Base-by-base conservation (phyloP, 2,113 vertebrate genomes). In the Cathartes aura region DNA sequence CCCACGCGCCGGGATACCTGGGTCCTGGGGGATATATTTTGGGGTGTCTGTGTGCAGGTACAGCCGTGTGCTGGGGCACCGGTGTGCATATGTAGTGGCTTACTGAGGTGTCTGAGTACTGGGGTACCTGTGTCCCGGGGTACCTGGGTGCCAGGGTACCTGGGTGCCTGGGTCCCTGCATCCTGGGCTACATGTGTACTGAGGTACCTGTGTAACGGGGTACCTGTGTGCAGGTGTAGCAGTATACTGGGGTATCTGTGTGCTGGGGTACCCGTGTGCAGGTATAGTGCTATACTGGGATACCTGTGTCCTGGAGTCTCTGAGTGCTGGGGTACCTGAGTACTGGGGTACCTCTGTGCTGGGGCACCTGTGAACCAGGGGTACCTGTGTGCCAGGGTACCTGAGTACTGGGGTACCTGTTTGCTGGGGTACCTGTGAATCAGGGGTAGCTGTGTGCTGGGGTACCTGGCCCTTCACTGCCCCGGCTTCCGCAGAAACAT, bases 321-420 rank as follows among this genome's bases (percentile, higher is more conserved):
- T 6, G 12, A 12, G 15, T 80, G 2, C 10, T n/a, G 18, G 34
- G 38, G 12, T 60, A 29, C 3, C 16, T 32, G 21, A 10, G 40
- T 64, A 1, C 34, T 1, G 7, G 23, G 16, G 42, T 60, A 36
- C 6, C 11, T 12, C 5, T 6, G 17, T 36, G 8, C 6, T 11
- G 11, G 19, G 42, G 11, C 59, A n/a, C 7, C 48, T 30, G 26
- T 30, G 38, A 38, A 38, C 38, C 38, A 38, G 18, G 42, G 20
- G 52, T 32, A 24, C 20, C 22, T 14, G 12, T 7, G 3, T 29
- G 2, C 38, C 38, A 38, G 19, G 12, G 32, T 21, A 30, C 38
- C 21, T 30, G 23, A 9, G 18, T 74, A 18, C 14, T 5, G 15
- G 30, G 22, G 14, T 50, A 26, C 29, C n/a, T 11, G 29, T 34